Percentiles rank a stretch among this genome's conserved stretches.
Conservation (phyloP, 2,888 invertebrate species). For the Diplolepis rosae region DNA sequence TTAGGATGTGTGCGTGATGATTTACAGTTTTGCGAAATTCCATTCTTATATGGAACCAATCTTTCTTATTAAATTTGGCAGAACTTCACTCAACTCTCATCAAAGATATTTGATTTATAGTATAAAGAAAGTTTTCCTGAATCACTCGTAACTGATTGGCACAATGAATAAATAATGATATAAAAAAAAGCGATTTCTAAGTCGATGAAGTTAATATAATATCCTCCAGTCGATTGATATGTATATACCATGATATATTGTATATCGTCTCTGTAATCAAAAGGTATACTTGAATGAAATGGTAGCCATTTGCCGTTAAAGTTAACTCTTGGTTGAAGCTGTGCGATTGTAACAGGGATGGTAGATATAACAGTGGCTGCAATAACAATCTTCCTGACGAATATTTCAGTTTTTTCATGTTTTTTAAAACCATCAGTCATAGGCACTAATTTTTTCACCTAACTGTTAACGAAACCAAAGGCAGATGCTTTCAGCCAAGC, state of each 20-base stretch:
- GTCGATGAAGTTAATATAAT: slow-evolving; percentile 21
- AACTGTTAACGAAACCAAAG: background rate
- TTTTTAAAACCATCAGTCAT: slow-evolving; percentile 1
- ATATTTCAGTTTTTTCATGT: background rate
- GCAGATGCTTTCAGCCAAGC: slow-evolving; percentile 24
- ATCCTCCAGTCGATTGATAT: slow-evolving; percentile 1
- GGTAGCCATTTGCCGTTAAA: slow-evolving; percentile 19
- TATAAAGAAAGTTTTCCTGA: background rate
- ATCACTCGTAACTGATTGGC: slow-evolving; percentile 13
- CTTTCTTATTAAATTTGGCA: background rate
- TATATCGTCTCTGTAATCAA: slow-evolving; percentile 4
- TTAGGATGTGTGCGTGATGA: slow-evolving; percentile 27
- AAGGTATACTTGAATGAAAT: slow-evolving; percentile 26
- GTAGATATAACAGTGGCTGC: background rate
- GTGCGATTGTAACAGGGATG: slow-evolving; percentile 14
- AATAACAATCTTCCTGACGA: slow-evolving; percentile 4
- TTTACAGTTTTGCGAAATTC: slow-evolving; percentile 3
- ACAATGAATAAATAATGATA: slow-evolving; percentile 30
- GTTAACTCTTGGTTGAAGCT: slow-evolving; percentile 27
- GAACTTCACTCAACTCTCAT: background rate
- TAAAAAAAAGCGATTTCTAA: slow-evolving; percentile 26
- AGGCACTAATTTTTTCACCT: background rate
- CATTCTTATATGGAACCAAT: background rate
- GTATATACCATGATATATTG: slow-evolving; percentile 22
- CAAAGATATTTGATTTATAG: slow-evolving; percentile 3